Conservation (phyloP, 2,797 vertebrate genomes). For the Lindbergichthys nudifrons region DNA sequence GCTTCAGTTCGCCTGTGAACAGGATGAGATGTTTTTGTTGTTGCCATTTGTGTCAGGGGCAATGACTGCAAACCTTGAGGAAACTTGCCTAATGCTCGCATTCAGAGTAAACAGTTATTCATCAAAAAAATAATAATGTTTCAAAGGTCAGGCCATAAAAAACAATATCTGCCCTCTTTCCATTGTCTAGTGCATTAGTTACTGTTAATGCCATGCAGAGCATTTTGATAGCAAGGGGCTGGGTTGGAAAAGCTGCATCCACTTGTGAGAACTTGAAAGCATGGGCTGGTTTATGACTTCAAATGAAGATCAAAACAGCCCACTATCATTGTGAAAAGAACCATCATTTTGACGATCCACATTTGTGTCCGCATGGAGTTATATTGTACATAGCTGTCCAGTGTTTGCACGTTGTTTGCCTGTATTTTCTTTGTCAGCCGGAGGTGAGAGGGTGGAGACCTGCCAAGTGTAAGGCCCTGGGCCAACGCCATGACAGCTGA, state of each 20-base stretch:
- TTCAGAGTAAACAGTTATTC: constrained; percentile 84
- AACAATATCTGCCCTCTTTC: constrained; percentile 87
- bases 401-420: constrained; percentile 79
- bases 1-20: constrained; percentile 62
- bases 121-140: constrained; percentile 87
- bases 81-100: constrained; percentile 80
- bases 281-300: constrained; percentile 38
- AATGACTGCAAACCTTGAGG: constrained; percentile 73
- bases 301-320: constrained; percentile 59
- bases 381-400: constrained; percentile 73
- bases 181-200: constrained; percentile 77
- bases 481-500: constrained; percentile 80
- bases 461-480: constrained; percentile 78
- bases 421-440: constrained; percentile 84
- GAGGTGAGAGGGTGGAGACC: constrained; percentile 81
- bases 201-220: constrained; percentile 77
- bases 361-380: constrained; percentile 58
- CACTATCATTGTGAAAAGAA: constrained; percentile 17
- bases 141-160: constrained; percentile 90
- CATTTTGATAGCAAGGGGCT: constrained; percentile 56
- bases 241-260: constrained; percentile 23
- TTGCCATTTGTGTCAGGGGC: constrained; percentile 67
- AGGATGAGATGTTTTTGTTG: constrained; percentile 66
- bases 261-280: constrained; percentile 24
- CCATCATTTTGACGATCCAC: constrained; percentile 39